These are phyloP conservation scores for Bombyx huttoni DNA, from an alignment of 2,888 invertebrate genomes.

Conservation along the genomic window DNA sequence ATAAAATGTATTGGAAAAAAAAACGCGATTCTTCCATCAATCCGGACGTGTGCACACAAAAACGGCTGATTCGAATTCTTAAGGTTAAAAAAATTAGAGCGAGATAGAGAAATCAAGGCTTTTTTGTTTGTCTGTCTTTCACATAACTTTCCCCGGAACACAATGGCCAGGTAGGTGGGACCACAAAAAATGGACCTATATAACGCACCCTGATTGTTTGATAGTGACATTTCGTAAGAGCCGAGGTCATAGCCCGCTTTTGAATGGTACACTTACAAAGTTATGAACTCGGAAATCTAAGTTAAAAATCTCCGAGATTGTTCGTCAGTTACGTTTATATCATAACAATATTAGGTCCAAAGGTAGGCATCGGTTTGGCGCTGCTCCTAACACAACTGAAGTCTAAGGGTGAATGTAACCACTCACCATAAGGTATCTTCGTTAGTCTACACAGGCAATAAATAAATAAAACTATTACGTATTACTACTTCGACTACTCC, in stretches of 20 bases:
- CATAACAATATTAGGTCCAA: too few species aligned
- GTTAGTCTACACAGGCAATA: too few species aligned
- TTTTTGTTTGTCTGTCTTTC: conserved; percentile 52
- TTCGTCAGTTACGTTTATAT: too few species aligned
- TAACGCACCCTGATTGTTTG: conserved; percentile 35
- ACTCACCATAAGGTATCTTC: too few species aligned
- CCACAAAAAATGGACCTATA: conserved; percentile 35
- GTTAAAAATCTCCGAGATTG: too few species aligned
- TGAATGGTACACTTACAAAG: too few species aligned
- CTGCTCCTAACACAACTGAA: too few species aligned
- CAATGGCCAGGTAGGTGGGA: conserved; percentile 55
- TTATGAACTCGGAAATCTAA: too few species aligned
- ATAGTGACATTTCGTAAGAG: conserved; percentile 57
- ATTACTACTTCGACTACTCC: too few species aligned
- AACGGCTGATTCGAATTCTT: conserved; percentile 53
- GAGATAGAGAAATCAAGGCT: conserved; percentile 44
- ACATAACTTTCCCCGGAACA: conserved; percentile 60
- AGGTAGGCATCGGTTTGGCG: too few species aligned
- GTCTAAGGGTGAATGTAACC: too few species aligned
- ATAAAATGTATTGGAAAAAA: conserved; percentile 36
- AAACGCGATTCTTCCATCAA: conserved; percentile 33
- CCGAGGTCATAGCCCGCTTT: conserved; percentile 35
- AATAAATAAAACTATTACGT: too few species aligned
- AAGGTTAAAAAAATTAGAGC: conserved; percentile 41
- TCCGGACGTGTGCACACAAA: conserved; percentile 41